Evolutionary conservation across 2,113 vertebrate genomes (phyloP).

Genomic region (Paradisaea rubra): DNA sequence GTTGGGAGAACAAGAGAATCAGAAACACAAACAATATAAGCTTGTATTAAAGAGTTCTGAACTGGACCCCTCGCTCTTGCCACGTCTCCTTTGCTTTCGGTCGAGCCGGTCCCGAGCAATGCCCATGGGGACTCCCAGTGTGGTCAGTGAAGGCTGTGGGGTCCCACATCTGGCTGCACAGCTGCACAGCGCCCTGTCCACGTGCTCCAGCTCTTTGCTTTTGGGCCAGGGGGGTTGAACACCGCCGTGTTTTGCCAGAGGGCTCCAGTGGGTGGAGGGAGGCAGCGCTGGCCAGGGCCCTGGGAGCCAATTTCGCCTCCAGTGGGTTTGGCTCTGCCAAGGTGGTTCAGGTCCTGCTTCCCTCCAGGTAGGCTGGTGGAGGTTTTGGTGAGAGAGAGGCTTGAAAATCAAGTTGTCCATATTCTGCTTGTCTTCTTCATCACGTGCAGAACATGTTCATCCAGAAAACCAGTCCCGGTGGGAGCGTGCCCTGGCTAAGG

Average conservation of each 20-base stretch:
- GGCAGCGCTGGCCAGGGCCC: rapidly evolving
- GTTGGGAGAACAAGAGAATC: slow-evolving; percentile 53
- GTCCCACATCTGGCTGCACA: not conserved
- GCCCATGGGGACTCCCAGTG: rapidly evolving
- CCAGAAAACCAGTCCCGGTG: not conserved
- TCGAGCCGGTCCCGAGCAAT: not conserved
- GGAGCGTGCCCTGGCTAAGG: not conserved
- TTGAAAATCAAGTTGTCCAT: not conserved
- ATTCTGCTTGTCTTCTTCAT: not conserved
- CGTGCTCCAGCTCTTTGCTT: rapidly evolving
- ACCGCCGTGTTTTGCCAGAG: rapidly evolving
- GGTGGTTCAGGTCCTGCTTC: not conserved
- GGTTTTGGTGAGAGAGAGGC: not conserved
- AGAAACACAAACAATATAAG: slow-evolving; percentile 64
- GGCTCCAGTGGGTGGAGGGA: not conserved
- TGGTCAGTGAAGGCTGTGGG: not conserved
- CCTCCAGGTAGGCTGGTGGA: not conserved
- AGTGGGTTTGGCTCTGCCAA: not conserved
- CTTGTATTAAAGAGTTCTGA: slow-evolving; percentile 72
- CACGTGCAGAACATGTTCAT: not conserved
- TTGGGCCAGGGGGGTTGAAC: not conserved
- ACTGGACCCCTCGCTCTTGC: slow-evolving; percentile 36
- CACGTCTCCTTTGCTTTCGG: slow-evolving; percentile 46
- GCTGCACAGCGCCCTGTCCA: not conserved
- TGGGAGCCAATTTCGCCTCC: not conserved